Percentiles rank a stretch among this genome's conserved stretches.
Evolutionary conservation across 2,797 vertebrate species (phyloP).

Genomic region (Odontamblyopus rebecca): DNA sequence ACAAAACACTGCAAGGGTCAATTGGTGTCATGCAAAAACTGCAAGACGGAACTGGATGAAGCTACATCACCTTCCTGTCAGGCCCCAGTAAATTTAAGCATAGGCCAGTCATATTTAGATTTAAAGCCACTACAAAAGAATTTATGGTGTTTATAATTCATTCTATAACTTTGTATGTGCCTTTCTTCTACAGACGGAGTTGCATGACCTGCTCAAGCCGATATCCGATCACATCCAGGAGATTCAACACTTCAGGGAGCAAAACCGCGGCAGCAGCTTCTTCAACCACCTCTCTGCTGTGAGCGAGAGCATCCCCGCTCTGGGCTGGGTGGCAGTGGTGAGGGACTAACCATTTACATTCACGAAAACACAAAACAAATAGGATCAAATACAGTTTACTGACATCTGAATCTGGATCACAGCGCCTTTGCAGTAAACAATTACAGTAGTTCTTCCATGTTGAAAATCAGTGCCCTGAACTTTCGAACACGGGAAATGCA

Average conservation of each 20-base stretch:
- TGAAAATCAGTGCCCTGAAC: not conserved
- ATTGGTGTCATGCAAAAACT: not conserved
- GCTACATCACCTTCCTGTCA: not conserved
- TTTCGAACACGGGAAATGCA: not conserved
- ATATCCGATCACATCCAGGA: slow-evolving; percentile 95
- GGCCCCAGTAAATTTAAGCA: not conserved
- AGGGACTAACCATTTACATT: slow-evolving; percentile 48
- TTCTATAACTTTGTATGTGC: not conserved
- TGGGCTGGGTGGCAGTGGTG: slow-evolving; percentile 97
- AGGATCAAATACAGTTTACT: not conserved
- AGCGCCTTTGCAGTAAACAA: not conserved
- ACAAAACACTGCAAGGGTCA: not conserved
- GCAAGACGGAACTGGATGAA: not conserved
- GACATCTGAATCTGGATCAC: not conserved
- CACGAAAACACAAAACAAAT: not conserved
- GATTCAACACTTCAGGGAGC: slow-evolving; percentile 92
- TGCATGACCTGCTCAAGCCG: slow-evolving; percentile 86
- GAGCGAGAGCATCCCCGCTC: slow-evolving; percentile 95
- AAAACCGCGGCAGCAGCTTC: slow-evolving; percentile 88
- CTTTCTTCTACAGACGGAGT: slow-evolving; percentile 76
- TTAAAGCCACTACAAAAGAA: not conserved
- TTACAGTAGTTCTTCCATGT: not conserved
- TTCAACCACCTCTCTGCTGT: slow-evolving; percentile 97
- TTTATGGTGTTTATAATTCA: slow-evolving; percentile 1
- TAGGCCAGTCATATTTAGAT: not conserved